phyloP scores from a whole-genome alignment of 2,797 vertebrate genomes.

The Lepilemur ruficaudatus region DNA sequence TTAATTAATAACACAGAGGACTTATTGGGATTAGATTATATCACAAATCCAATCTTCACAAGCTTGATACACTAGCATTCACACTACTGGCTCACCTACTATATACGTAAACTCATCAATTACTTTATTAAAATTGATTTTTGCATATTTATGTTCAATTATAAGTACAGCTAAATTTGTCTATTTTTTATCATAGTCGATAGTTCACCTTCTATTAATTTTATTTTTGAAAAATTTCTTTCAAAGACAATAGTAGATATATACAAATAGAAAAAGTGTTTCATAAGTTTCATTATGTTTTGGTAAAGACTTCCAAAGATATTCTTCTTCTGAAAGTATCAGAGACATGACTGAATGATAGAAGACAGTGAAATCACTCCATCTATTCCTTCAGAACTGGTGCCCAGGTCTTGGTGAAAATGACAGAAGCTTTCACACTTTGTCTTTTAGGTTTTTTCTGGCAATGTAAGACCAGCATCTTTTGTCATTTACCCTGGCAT shows the following conservation, averaged over 20 bases:
- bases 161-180: not conserved
- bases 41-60: not conserved
- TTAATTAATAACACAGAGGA: not conserved
- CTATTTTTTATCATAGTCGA: not conserved
- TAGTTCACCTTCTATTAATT: not conserved
- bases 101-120: not conserved
- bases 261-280: not conserved
- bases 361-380: not conserved
- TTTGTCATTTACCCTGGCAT: not conserved
- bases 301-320: not conserved
- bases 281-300: not conserved
- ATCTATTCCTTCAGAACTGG: not conserved
- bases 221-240: conserved; percentile 16
- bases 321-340: not conserved
- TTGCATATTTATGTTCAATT: not conserved
- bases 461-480: not conserved
- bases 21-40: not conserved
- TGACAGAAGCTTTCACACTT: not conserved
- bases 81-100: not conserved
- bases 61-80: too few species aligned
- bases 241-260: not conserved
- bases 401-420: not conserved
- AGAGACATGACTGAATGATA: not conserved
- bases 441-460: not conserved
- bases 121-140: not conserved